Conservation (phyloP, 2,797 vertebrate species). For the Phalanger gymnotis region DNA sequence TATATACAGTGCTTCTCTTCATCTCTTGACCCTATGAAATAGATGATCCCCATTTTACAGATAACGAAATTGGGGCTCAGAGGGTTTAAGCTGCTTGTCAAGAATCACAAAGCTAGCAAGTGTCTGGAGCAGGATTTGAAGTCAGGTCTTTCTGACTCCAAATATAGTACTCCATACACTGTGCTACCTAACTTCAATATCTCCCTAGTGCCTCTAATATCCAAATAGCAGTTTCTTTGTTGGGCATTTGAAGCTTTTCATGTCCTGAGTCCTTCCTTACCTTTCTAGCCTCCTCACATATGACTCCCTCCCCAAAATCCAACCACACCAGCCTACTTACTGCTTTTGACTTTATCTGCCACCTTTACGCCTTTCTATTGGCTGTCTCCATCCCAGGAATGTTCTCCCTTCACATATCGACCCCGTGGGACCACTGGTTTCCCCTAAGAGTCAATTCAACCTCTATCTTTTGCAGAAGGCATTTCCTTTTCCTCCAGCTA, state of each 20-base stretch:
- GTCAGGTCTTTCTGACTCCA: background rate
- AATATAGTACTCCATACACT: background rate
- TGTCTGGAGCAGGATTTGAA: background rate
- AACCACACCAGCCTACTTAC: background rate
- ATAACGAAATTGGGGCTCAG: background rate
- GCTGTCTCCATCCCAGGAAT: background rate
- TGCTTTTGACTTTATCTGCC: background rate
- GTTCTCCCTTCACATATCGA: background rate
- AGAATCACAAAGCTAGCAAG: background rate
- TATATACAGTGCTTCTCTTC: background rate
- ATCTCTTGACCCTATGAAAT: background rate
- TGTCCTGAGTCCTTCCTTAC: background rate
- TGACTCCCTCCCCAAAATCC: background rate
- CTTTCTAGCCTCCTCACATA: background rate
- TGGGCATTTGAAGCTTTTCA: background rate
- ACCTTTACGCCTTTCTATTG: background rate
- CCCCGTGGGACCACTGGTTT: background rate
- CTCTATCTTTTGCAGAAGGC: background rate
- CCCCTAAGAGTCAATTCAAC: background rate
- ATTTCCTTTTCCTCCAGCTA: background rate
- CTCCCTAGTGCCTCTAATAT: background rate
- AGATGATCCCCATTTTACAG: background rate
- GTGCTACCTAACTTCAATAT: background rate
- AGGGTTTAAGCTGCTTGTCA: background rate
- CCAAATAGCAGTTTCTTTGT: background rate